Conservation (phyloP, 1,140 invertebrate genomes). For the Ridgeia piscesae region DNA sequence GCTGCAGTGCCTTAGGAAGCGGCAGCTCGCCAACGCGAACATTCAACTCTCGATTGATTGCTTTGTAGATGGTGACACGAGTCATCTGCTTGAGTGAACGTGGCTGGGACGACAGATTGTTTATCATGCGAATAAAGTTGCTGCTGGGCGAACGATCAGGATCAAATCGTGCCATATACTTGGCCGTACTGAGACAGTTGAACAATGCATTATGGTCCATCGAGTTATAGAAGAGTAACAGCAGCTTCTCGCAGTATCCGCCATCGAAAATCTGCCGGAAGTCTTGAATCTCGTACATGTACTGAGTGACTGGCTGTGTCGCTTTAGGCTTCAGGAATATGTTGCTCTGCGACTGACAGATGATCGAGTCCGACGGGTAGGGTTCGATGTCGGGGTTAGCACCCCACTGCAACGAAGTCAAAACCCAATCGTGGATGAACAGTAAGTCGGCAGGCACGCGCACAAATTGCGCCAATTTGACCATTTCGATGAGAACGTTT, state of each 20-base stretch:
- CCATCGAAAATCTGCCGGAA: slow-evolving; percentile 36
- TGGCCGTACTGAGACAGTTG: slow-evolving; percentile 44
- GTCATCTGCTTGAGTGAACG: slow-evolving; percentile 46
- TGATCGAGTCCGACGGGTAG: slow-evolving; percentile 51
- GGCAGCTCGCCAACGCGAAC: slow-evolving; percentile 41
- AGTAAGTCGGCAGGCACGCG: slow-evolving; percentile 37
- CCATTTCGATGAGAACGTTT: slow-evolving; percentile 49
- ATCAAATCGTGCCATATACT: slow-evolving; percentile 41
- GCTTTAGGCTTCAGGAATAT: slow-evolving; percentile 51
- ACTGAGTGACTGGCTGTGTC: slow-evolving; percentile 49
- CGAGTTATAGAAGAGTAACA: slow-evolving; percentile 49
- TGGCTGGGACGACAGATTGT: slow-evolving; percentile 43
- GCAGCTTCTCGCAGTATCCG: slow-evolving; percentile 40
- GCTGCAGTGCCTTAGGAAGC: slow-evolving; percentile 43
- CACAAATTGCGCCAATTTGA: slow-evolving; percentile 39
- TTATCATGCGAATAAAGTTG: slow-evolving; percentile 39
- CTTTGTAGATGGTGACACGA: slow-evolving; percentile 49
- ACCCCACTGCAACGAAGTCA: slow-evolving; percentile 50
- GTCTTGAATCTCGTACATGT: slow-evolving; percentile 44
- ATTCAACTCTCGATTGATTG: slow-evolving; percentile 41
- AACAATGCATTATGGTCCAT: slow-evolving; percentile 49
- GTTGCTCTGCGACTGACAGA: slow-evolving; percentile 54
- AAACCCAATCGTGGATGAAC: slow-evolving; percentile 45
- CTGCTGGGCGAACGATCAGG: slow-evolving; percentile 33
- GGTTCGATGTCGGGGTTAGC: slow-evolving; percentile 53